Evolutionary conservation across 1,140 invertebrate genomes (phyloP).

Genomic region (Drosophila trapezifrons): DNA sequence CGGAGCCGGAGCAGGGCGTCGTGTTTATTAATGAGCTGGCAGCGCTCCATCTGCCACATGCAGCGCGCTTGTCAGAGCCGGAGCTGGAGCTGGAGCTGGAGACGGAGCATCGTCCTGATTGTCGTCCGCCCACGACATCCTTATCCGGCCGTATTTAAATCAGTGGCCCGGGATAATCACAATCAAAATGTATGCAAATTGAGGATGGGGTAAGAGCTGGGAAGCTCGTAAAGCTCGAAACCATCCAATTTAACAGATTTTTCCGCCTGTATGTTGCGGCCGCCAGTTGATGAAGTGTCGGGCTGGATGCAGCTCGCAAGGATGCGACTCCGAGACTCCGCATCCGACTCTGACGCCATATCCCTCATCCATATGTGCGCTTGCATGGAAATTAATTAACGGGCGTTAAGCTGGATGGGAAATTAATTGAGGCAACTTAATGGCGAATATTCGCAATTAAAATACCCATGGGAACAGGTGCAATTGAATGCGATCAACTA

Average conservation of each 20-base stretch:
- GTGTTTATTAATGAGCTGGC: slow-evolving; percentile 73
- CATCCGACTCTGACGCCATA: no score
- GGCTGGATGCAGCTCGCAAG: slow-evolving; percentile 27
- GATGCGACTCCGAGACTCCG: slow-evolving; percentile 4
- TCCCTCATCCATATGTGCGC: slow-evolving; percentile 9
- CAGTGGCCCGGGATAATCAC: slow-evolving; percentile 74
- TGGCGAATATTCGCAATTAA: slow-evolving; percentile 30
- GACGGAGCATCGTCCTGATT: not conserved
- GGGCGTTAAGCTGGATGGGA: slow-evolving; percentile 48
- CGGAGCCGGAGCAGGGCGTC: slow-evolving; percentile 5
- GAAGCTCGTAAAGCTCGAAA: slow-evolving; percentile 41
- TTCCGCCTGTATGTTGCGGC: slow-evolving; percentile 23
- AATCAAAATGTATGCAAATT: slow-evolving; percentile 79
- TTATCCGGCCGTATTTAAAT: slow-evolving; percentile 68
- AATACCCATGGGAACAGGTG: slow-evolving; percentile 8
- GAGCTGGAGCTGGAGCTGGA: not conserved
- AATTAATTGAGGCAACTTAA: slow-evolving; percentile 64
- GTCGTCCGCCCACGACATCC: slow-evolving; percentile 30
- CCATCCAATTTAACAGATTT: slow-evolving; percentile 77
- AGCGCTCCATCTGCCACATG: slow-evolving; percentile 64
- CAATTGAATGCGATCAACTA: slow-evolving; percentile 17
- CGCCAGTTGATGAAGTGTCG: slow-evolving; percentile 44
- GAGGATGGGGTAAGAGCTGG: slow-evolving; percentile 43
- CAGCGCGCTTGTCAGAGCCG: slow-evolving; percentile 5
- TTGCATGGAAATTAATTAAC: slow-evolving; percentile 71